Percentiles rank a stretch among this genome's conserved stretches.
These are phyloP conservation scores for Conus betulinus DNA, from an alignment of 1,140 invertebrate genomes.

Conservation along the genomic window DNA sequence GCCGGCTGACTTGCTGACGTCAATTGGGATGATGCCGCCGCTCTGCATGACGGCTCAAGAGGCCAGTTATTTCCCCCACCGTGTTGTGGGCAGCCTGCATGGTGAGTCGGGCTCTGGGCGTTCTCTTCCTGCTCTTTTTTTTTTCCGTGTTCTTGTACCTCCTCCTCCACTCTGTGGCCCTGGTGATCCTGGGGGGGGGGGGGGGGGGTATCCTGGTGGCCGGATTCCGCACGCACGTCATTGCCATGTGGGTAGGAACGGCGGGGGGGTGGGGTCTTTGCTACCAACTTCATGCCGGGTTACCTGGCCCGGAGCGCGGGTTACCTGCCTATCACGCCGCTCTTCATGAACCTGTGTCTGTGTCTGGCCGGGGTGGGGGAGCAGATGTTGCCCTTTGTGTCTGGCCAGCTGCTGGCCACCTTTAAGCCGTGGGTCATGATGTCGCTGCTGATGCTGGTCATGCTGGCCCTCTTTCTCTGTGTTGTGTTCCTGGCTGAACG, in stretches of 20 bases:
- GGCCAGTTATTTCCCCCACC: slow-evolving; percentile 9
- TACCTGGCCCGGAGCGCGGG: slow-evolving; percentile 33
- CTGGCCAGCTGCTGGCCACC: slow-evolving; percentile 13
- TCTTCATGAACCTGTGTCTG: slow-evolving; percentile 21
- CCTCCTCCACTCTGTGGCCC: no score
- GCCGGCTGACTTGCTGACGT: slow-evolving; percentile 32
- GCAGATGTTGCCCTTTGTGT: slow-evolving; percentile 32
- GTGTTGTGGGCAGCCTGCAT: slow-evolving; percentile 34
- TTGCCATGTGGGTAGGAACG: slow-evolving; percentile 27
- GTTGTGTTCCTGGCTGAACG: background rate
- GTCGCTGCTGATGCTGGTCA: background rate
- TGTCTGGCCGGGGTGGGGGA: slow-evolving; percentile 26
- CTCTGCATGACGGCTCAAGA: slow-evolving; percentile 5
- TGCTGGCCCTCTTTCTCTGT: background rate
- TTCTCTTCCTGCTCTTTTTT: slow-evolving; percentile 16
- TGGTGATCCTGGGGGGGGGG: no score
- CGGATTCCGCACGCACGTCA: background rate
- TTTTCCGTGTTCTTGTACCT: background rate
- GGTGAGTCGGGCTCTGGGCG: slow-evolving; percentile 23
- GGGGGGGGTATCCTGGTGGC: background rate
- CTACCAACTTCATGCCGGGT: slow-evolving; percentile 27
- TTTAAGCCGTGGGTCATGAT: background rate
- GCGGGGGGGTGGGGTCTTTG: slow-evolving; percentile 32
- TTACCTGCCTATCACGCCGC: slow-evolving; percentile 5
- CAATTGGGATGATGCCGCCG: slow-evolving; percentile 19